Evolutionary conservation across 2,888 invertebrate genomes (phyloP).

Genomic region (Mimumesa dahlbomi): DNA sequence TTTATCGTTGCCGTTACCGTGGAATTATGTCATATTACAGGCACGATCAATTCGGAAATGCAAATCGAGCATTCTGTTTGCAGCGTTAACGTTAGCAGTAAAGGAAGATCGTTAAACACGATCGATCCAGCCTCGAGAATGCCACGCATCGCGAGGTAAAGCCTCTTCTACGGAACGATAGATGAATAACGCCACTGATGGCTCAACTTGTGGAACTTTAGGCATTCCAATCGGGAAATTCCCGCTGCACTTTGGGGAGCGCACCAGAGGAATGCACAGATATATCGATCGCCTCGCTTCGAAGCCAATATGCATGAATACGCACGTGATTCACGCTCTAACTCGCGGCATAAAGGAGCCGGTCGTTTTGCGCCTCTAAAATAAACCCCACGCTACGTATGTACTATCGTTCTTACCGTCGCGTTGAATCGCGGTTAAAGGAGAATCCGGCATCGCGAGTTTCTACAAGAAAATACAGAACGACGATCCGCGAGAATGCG

Average conservation of each 20-base stretch:
- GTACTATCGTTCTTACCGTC: background rate
- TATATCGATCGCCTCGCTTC: slow-evolving; percentile 55
- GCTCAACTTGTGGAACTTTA: slow-evolving; percentile 69
- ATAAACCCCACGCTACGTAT: background rate
- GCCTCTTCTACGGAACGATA: slow-evolving; percentile 25
- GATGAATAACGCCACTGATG: slow-evolving; percentile 60
- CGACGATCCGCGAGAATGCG: too few species aligned
- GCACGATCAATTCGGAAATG: background rate
- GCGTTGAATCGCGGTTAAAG: too few species aligned
- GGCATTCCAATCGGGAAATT: slow-evolving; percentile 79
- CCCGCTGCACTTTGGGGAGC: slow-evolving; percentile 70
- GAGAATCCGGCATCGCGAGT: too few species aligned
- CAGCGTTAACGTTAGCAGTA: background rate
- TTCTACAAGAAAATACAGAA: too few species aligned
- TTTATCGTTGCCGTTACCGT: too few species aligned
- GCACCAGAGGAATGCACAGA: slow-evolving; percentile 65
- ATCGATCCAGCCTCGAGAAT: slow-evolving; percentile 45
- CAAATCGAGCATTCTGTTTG: background rate
- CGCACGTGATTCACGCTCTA: slow-evolving; percentile 43
- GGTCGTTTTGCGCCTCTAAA: background rate
- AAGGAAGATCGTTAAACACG: slow-evolving; percentile 41
- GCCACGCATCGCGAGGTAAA: slow-evolving; percentile 31
- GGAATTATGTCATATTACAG: too few species aligned
- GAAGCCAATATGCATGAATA: slow-evolving; percentile 38
- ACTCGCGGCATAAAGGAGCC: slow-evolving; percentile 26